Conservation (phyloP, 2,888 invertebrate species). For the Ypsolopha sequella region DNA sequence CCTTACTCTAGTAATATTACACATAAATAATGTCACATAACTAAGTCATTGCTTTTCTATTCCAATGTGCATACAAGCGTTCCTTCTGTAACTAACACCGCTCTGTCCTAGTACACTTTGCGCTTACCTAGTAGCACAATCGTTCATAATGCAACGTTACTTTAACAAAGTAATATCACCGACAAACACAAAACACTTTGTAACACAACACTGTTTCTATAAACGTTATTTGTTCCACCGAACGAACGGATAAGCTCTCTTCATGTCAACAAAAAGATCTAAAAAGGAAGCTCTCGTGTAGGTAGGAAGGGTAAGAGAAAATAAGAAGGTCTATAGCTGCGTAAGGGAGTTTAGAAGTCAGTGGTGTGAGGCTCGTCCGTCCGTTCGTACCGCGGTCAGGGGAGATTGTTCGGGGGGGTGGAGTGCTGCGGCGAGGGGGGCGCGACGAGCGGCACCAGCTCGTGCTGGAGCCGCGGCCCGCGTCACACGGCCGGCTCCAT, state of each 20-base stretch:
- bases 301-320: constrained; percentile 4
- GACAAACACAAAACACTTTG: not conserved
- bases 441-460: constrained; percentile 64
- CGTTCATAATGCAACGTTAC: not conserved
- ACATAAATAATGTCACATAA: not conserved
- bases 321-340: not conserved
- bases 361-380: constrained; percentile 40
- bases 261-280: not conserved
- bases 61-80: not conserved
- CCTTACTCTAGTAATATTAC: not conserved
- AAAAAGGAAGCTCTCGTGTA: constrained; percentile 18
- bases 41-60: not conserved
- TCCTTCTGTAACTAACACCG: not conserved
- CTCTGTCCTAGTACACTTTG: not conserved
- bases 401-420: constrained; percentile 16
- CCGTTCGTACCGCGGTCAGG: constrained; percentile 45
- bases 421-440: constrained; percentile 26
- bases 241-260: constrained; percentile 30
- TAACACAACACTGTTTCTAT: not conserved
- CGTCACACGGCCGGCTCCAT: constrained; percentile 56
- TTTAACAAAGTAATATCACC: not conserved
- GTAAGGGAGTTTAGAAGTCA: constrained; percentile 35
- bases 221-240: constrained; percentile 11
- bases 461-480: constrained; percentile 65
- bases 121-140: not conserved